Conservation (phyloP, 2,888 invertebrate genomes). For the Tipula vernalis region DNA sequence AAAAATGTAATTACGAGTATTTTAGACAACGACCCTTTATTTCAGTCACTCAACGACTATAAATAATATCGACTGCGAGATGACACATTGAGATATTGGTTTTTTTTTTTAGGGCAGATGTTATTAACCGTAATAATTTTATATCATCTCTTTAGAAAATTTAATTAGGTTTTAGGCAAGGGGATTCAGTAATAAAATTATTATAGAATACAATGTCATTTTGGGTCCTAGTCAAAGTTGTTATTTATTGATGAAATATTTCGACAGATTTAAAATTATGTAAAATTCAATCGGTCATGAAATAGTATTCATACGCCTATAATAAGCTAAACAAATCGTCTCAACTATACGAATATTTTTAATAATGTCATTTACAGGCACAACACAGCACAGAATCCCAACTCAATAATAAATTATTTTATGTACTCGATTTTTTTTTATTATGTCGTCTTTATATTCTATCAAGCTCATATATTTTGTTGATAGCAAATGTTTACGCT, state of each 20-base stretch:
- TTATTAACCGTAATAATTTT: not conserved
- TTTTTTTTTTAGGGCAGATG: not conserved
- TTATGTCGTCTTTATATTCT: not conserved
- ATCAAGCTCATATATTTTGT: not conserved
- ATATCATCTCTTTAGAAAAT: not conserved
- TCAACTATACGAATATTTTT: not conserved
- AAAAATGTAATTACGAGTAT: not conserved
- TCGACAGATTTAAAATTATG: too few species aligned
- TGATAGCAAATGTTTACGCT: not conserved
- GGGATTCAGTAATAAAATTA: not conserved
- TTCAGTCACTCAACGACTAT: not conserved
- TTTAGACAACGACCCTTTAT: not conserved
- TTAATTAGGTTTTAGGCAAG: not conserved
- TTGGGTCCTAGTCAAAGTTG: not conserved
- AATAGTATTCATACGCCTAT: too few species aligned
- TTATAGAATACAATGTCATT: not conserved
- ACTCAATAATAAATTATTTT: not conserved
- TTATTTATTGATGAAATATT: not conserved
- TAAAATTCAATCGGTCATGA: too few species aligned
- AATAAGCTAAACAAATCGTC: too few species aligned
- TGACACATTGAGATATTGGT: slow-evolving; percentile 4
- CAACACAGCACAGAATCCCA: not conserved
- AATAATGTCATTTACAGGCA: not conserved
- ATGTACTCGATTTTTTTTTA: not conserved
- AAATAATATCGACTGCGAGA: not conserved